Conservation (phyloP, 2,888 invertebrate species). For the Cacoxenus indagator region DNA sequence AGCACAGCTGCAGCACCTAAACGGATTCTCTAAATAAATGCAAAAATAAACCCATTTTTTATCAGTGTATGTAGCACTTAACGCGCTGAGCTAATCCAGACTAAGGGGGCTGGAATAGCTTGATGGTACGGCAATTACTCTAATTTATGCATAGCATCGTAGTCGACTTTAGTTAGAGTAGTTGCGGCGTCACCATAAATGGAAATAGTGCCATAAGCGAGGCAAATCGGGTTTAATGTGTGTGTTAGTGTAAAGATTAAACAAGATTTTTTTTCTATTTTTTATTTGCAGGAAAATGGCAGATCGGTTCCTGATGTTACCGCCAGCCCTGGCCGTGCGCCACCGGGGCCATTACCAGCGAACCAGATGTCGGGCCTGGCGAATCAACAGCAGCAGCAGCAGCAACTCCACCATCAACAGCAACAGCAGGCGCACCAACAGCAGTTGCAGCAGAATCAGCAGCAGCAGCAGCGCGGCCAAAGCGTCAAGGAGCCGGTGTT, state of each 20-base stretch:
- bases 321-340: conserved; percentile 88
- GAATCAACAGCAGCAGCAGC: conserved; percentile 65
- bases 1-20: neutral
- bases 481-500: conserved; percentile 78
- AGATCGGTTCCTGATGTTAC: conserved; percentile 93
- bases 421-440: conserved; percentile 62
- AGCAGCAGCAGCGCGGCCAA: conserved; percentile 56
- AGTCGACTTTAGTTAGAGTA: neutral
- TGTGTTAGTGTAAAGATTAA: too few species aligned
- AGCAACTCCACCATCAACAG: conserved; percentile 71
- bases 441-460: conserved; percentile 71
- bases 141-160: conserved; percentile 47
- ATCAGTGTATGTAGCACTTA: conserved; percentile 33
- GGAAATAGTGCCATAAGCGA: too few species aligned
- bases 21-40: conserved; percentile 47
- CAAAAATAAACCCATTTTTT: conserved; percentile 52
- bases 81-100: conserved; percentile 18
- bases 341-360: conserved; percentile 77
- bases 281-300: conserved; percentile 82
- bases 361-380: conserved; percentile 73
- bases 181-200: too few species aligned
- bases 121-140: conserved; percentile 35
- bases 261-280: conserved; percentile 3
- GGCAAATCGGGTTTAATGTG: too few species aligned
- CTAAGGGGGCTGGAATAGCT: neutral